Evolutionary conservation across 2,888 invertebrate genomes (phyloP).

Genomic region (Coenonympha arcania): DNA sequence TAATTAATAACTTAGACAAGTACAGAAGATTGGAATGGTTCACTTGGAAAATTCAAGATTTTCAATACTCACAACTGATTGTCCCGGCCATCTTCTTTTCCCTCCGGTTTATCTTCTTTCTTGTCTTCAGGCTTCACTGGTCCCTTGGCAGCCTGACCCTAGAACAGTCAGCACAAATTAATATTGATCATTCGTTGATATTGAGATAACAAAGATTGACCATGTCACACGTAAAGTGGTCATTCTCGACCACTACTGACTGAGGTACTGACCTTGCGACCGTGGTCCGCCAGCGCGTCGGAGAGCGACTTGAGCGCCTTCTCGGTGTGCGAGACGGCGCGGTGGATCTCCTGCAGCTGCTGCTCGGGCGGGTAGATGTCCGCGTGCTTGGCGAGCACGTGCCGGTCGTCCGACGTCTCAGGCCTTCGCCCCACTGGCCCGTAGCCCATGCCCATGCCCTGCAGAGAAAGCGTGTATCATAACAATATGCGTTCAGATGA

Average conservation of each 20-base stretch:
- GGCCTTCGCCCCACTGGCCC: constrained; percentile 80
- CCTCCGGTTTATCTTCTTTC: constrained; percentile 68
- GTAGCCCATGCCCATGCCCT: constrained; percentile 42
- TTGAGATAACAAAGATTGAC: no score
- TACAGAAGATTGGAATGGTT: no score
- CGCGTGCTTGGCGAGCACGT: constrained; percentile 93
- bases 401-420: constrained; percentile 96
- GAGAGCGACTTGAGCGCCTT: constrained; percentile 95
- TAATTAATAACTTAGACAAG: no score
- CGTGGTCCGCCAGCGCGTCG: constrained; percentile 83
- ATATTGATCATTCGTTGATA: background rate
- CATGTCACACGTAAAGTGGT: no score
- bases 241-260: background rate
- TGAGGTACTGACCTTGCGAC: constrained; percentile 49
- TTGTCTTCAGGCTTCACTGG: constrained; percentile 49
- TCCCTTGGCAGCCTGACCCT: constrained; percentile 41
- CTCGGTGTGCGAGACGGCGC: constrained; percentile 93
- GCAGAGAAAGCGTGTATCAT: background rate
- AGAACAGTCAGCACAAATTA: constrained; percentile 33
- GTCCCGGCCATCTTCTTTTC: constrained; percentile 85
- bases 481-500: no score
- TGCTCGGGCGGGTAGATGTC: constrained; percentile 95
- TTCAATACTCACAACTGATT: constrained; percentile 83
- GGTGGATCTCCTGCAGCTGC: constrained; percentile 91
- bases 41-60: no score